phyloP scores from a whole-genome alignment of 2,113 vertebrate genomes.

The Tragelaphus imberbis region DNA sequence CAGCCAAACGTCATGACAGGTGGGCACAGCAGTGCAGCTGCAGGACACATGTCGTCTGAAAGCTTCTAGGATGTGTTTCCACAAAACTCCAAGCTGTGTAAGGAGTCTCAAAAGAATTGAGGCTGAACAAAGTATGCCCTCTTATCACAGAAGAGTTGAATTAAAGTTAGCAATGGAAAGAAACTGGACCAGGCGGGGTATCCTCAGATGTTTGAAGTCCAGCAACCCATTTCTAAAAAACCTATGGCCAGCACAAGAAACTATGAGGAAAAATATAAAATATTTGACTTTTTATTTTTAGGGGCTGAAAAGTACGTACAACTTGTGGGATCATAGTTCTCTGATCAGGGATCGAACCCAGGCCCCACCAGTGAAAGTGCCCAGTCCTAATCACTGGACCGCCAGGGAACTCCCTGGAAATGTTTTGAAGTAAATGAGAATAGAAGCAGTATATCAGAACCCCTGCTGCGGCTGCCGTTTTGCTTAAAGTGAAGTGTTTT shows the following conservation, averaged over 20 bases:
- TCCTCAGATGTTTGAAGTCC: background rate
- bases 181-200: background rate
- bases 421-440: background rate
- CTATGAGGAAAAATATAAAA: background rate
- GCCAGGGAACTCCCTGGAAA: background rate
- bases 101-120: background rate
- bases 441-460: too few species aligned
- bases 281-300: background rate
- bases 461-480: background rate
- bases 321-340: background rate
- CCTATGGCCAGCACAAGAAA: background rate
- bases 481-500: too few species aligned
- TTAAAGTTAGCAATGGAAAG: background rate
- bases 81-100: background rate
- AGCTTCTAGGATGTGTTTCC: background rate
- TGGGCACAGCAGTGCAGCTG: accelerated
- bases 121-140: accelerated
- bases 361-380: background rate
- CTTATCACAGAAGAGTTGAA: background rate
- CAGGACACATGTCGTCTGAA: background rate
- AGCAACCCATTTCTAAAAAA: background rate
- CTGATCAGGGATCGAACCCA: background rate
- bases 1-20: accelerated
- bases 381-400: background rate
- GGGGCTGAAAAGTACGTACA: accelerated